Conservation (phyloP, 2,888 invertebrate genomes). For the Nebria salina region DNA sequence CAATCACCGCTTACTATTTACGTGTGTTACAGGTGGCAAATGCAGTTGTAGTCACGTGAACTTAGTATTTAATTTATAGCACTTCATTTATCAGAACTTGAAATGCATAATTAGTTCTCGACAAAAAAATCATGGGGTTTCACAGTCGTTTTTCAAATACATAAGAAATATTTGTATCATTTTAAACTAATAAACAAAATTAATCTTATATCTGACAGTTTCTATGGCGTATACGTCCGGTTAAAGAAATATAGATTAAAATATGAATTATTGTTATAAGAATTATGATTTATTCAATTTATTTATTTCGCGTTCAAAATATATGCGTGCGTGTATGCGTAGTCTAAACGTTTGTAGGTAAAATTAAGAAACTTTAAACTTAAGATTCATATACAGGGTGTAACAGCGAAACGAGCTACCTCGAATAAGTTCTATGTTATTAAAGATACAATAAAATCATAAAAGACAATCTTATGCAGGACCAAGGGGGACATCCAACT, state of each 20-base stretch:
- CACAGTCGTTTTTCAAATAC: neutral
- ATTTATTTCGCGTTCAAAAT: neutral
- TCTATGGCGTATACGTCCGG: neutral
- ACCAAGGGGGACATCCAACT: no score
- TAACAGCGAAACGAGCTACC: no score
- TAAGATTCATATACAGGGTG: no score
- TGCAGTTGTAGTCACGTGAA: neutral
- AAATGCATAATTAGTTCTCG: neutral
- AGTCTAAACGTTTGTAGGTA: no score
- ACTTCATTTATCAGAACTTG: neutral
- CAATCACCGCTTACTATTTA: neutral
- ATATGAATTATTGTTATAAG: neutral
- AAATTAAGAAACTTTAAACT: no score
- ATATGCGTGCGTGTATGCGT: no score
- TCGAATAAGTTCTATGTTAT: no score
- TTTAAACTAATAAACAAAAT: neutral
- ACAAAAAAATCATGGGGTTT: neutral
- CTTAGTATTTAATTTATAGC: neutral
- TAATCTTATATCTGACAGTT: neutral
- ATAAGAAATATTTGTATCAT: neutral
- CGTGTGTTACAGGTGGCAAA: constrained; percentile 1
- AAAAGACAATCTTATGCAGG: no score
- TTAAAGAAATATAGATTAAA: neutral
- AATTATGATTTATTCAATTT: neutral
- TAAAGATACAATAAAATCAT: no score